These are phyloP conservation scores for Chaetops frenatus DNA, from an alignment of 2,113 vertebrate genomes.

Conservation along the genomic window DNA sequence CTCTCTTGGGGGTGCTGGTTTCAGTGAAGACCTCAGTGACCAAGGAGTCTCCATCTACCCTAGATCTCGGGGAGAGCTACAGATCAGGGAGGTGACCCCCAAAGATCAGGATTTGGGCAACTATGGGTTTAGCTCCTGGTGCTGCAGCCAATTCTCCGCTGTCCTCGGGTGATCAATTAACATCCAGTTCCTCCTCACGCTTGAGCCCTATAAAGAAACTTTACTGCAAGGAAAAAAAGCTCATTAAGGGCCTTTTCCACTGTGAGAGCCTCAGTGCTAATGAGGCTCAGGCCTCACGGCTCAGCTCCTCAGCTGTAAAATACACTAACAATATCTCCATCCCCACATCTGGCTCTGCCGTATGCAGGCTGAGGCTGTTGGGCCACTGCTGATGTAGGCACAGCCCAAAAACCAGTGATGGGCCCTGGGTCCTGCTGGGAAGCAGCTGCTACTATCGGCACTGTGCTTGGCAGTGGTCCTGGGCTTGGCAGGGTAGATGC, in stretches of 20 bases:
- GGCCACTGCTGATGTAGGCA: background rate
- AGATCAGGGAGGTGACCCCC: too few species aligned
- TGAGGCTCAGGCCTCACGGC: background rate
- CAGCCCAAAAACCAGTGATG: background rate
- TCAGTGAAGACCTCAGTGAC: background rate
- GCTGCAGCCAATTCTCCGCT: background rate
- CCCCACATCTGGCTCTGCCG: background rate
- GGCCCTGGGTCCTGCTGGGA: background rate
- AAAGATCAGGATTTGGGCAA: background rate
- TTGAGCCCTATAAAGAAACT: background rate
- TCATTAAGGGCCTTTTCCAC: background rate
- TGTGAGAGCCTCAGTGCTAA: background rate
- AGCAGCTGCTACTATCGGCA: background rate
- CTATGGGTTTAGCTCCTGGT: background rate
- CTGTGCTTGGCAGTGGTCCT: background rate
- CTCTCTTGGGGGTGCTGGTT: background rate
- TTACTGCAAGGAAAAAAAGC: background rate
- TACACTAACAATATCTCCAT: background rate
- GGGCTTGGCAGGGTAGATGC: background rate
- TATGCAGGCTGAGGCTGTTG: background rate
- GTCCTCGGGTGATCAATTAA: background rate
- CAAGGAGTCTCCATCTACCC: background rate
- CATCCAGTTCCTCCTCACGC: background rate
- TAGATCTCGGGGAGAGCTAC: background rate
- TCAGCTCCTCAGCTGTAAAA: background rate